Conservation (phyloP, 1,140 invertebrate species). For the Lepidotrigona ventralis region DNA sequence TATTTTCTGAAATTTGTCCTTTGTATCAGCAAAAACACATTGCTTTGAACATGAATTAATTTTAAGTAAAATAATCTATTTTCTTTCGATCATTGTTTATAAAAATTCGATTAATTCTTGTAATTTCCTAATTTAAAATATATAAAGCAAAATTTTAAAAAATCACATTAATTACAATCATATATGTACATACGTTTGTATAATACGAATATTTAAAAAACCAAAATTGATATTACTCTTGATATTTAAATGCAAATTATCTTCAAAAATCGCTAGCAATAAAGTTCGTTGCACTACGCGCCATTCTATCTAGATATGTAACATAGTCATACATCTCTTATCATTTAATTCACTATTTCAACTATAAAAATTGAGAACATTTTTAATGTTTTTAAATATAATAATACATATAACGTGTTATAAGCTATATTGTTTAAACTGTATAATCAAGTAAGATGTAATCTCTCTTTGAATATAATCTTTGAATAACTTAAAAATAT, state of each 20-base stretch:
- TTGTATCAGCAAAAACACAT: background rate
- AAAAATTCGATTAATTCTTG: background rate
- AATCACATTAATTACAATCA: background rate
- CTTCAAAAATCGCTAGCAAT: background rate
- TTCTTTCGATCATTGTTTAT: background rate
- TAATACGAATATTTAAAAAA: background rate
- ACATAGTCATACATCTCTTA: background rate
- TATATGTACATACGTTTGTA: background rate
- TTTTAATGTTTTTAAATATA: background rate
- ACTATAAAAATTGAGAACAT: background rate
- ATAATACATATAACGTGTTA: background rate
- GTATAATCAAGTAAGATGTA: slow-evolving; percentile 2
- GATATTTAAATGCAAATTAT: background rate
- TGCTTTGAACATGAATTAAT: background rate
- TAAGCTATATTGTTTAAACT: background rate
- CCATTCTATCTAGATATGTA: background rate
- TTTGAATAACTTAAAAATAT: slow-evolving; percentile 7
- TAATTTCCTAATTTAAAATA: background rate
- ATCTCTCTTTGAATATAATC: background rate
- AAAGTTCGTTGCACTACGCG: background rate
- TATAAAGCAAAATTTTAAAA: background rate
- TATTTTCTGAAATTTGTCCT: background rate
- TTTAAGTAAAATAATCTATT: background rate
- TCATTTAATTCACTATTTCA: background rate
- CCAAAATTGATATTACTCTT: background rate